Evolutionary conservation across 1,140 invertebrate genomes (phyloP).

Genomic region (Amphibalanus amphitrite): DNA sequence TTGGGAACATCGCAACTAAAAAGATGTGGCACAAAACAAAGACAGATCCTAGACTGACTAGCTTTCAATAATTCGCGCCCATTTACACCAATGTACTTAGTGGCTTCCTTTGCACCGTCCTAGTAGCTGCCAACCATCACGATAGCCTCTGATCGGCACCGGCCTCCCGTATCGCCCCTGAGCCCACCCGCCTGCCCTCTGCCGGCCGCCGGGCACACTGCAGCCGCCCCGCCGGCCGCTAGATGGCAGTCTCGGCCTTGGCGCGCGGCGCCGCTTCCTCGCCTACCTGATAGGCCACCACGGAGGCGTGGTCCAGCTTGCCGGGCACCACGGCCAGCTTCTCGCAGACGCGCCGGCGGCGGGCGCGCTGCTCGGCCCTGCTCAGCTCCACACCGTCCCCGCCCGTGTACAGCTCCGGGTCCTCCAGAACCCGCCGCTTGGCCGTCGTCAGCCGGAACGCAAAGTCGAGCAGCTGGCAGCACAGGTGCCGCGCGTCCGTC

Average conservation of each 20-base stretch:
- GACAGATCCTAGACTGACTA: too few species aligned
- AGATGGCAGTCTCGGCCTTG: neutral
- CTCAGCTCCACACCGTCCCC: constrained; percentile 40
- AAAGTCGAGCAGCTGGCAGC: constrained; percentile 57
- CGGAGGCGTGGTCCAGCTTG: constrained; percentile 81
- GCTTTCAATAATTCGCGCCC: too few species aligned
- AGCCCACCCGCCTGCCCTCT: too few species aligned
- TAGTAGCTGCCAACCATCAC: too few species aligned
- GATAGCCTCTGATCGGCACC: too few species aligned
- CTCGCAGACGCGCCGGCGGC: constrained; percentile 52
- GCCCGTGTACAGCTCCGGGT: constrained; percentile 51
- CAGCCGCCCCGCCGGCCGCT: neutral
- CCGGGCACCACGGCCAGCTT: constrained; percentile 60
- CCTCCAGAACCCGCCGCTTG: constrained; percentile 58
- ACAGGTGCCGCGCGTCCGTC: constrained; percentile 32
- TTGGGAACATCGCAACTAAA: too few species aligned
- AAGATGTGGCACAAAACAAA: too few species aligned
- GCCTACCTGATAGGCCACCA: constrained; percentile 62
- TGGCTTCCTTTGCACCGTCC: too few species aligned
- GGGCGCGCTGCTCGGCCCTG: constrained; percentile 59
- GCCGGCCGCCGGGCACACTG: neutral
- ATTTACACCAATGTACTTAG: too few species aligned
- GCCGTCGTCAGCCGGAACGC: constrained; percentile 54
- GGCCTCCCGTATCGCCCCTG: too few species aligned
- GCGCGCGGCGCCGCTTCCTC: neutral